These are phyloP conservation scores for Zaprionus nigranus DNA, from an alignment of 1,140 invertebrate genomes.

Conservation along the genomic window DNA sequence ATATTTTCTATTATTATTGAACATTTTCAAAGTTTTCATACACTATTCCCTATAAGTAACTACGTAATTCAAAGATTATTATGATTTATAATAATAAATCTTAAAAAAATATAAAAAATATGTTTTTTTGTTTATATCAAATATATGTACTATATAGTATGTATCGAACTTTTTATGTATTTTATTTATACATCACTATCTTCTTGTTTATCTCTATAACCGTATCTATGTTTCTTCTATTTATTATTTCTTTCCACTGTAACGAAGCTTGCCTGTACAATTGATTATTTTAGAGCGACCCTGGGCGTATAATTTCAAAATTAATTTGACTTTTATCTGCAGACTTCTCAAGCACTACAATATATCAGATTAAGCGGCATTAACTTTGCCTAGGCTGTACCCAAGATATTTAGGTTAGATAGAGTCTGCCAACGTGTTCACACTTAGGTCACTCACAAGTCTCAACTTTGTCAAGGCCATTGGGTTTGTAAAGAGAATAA, in stretches of 20 bases:
- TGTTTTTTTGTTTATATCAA: too few relatives aligned
- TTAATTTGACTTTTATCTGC: not conserved
- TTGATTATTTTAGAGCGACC: not conserved
- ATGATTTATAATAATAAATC: too few relatives aligned
- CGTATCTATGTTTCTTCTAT: not conserved
- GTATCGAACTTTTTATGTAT: too few relatives aligned
- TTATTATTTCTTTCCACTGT: not conserved
- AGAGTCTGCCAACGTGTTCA: not conserved
- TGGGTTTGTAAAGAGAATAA: slow-evolving; percentile 5
- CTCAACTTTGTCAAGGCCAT: slow-evolving; percentile 29
- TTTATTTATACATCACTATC: too few relatives aligned
- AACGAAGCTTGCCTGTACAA: not conserved
- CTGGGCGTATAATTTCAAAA: not conserved
- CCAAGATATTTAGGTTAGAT: slow-evolving; percentile 7
- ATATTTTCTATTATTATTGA: not conserved
- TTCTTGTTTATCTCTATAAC: too few relatives aligned
- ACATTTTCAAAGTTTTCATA: too few relatives aligned
- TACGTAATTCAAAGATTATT: too few relatives aligned
- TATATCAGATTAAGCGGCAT: not conserved
- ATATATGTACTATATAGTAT: too few relatives aligned
- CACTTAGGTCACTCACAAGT: slow-evolving; percentile 27
- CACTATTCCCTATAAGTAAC: too few relatives aligned
- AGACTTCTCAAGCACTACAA: not conserved
- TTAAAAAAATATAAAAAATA: too few relatives aligned
- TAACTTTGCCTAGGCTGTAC: not conserved